Evolutionary conservation across 2,888 invertebrate genomes (phyloP).

Genomic region (Ashinkailepas kermadecensis): DNA sequence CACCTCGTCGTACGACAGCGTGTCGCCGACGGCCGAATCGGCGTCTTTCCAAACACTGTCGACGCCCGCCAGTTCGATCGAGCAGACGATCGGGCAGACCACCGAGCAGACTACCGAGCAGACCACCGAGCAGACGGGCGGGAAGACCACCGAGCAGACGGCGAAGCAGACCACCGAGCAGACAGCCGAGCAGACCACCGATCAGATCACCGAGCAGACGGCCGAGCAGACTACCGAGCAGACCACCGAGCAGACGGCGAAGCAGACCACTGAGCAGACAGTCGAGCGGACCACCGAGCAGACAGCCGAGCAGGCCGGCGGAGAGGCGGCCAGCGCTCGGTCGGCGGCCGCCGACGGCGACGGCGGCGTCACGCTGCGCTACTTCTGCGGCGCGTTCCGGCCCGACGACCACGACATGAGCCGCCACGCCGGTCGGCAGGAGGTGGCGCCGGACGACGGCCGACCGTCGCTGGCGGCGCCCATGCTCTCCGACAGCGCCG

Average conservation of each 20-base stretch:
- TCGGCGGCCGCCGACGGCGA: not conserved
- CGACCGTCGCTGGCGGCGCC: not conserved
- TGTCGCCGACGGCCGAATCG: not conserved
- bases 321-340: not conserved
- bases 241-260: not conserved
- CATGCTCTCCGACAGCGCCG: not conserved
- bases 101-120: no score
- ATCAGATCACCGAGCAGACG: not conserved
- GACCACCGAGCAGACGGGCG: not conserved
- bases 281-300: not conserved
- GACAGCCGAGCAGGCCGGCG: not conserved
- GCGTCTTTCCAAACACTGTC: not conserved
- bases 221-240: not conserved
- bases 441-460: not conserved
- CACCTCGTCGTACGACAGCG: not conserved
- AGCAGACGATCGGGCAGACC: not conserved
- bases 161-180: not conserved
- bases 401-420: not conserved
- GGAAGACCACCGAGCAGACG: not conserved
- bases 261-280: not conserved
- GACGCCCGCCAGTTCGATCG: not conserved
- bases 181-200: not conserved
- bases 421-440: not conserved
- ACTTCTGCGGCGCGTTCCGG: conserved; percentile 4
- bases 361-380: not conserved